phyloP scores from a whole-genome alignment of 2,888 invertebrate species.

The Folsomia manolachei region DNA sequence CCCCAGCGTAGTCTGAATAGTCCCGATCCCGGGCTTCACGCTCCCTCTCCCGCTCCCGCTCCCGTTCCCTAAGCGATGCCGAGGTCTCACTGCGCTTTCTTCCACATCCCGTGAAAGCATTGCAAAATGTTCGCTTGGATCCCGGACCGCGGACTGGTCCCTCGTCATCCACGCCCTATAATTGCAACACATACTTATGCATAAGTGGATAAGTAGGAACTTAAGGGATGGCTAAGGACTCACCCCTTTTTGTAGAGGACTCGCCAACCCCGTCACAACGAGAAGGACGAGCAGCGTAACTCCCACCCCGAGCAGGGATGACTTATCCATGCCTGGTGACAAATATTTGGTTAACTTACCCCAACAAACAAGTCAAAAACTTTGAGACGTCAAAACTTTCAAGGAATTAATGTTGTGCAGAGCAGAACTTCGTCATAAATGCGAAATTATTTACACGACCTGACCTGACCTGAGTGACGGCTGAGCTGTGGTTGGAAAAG shows the following conservation, averaged over 20 bases:
- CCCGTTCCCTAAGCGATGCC: slow-evolving; percentile 14
- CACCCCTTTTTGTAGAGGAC: not conserved
- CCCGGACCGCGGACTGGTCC: too few species aligned
- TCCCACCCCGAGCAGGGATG: not conserved
- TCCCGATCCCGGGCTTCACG: not conserved
- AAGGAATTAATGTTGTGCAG: too few species aligned
- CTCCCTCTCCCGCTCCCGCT: too few species aligned
- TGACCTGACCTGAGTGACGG: too few species aligned
- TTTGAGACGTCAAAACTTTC: too few species aligned
- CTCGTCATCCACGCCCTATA: not conserved
- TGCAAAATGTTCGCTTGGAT: slow-evolving; percentile 81
- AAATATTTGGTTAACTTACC: too few species aligned
- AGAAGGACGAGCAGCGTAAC: not conserved
- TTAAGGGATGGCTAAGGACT: not conserved
- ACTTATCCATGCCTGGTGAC: not conserved
- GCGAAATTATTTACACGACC: too few species aligned
- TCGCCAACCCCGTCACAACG: not conserved
- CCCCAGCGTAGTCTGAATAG: not conserved
- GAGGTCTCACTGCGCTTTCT: slow-evolving; percentile 21
- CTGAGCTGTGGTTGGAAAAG: too few species aligned
- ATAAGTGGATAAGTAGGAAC: not conserved
- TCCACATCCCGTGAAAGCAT: slow-evolving; percentile 67
- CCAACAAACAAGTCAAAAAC: too few species aligned
- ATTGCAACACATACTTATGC: too few species aligned
- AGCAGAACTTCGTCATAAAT: too few species aligned